Percentiles rank a stretch among this genome's conserved stretches.
Conservation (phyloP, 1,140 invertebrate species). For the Spodoptera frugiperda region DNA sequence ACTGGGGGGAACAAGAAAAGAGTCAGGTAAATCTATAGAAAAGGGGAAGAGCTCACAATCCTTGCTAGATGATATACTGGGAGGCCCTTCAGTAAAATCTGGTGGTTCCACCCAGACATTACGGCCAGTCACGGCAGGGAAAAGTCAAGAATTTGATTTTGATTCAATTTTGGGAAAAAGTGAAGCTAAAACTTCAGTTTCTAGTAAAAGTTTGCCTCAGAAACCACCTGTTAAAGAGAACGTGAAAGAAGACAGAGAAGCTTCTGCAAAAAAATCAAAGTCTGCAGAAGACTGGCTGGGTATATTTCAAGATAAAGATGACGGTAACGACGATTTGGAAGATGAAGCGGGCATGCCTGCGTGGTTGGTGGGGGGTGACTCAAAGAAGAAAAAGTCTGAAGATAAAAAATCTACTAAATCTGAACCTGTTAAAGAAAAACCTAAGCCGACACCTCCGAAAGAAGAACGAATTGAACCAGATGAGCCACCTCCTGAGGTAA, state of each 20-base stretch:
- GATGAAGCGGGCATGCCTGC: slow-evolving; percentile 71
- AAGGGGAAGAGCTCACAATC: slow-evolving; percentile 78
- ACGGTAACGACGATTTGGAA: slow-evolving; percentile 58
- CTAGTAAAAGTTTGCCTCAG: slow-evolving; percentile 56
- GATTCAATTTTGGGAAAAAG: slow-evolving; percentile 72
- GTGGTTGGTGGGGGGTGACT: slow-evolving; percentile 71
- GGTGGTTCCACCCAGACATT: slow-evolving; percentile 47
- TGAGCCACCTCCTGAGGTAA: slow-evolving; percentile 45
- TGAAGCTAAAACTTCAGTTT: slow-evolving; percentile 60
- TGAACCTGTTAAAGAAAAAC: slow-evolving; percentile 50
- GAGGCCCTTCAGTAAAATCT: slow-evolving; percentile 63
- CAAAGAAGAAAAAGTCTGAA: slow-evolving; percentile 67
- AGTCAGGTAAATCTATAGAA: slow-evolving; percentile 63
- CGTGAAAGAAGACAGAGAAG: slow-evolving; percentile 56
- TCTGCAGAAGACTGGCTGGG: slow-evolving; percentile 81
- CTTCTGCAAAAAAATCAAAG: slow-evolving; percentile 64
- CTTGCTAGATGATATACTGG: slow-evolving; percentile 78
- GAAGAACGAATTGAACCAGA: slow-evolving; percentile 46
- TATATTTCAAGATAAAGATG: slow-evolving; percentile 73
- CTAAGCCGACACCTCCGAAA: slow-evolving; percentile 18
- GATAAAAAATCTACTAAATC: slow-evolving; percentile 54
- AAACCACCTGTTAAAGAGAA: slow-evolving; percentile 53
- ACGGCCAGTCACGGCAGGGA: slow-evolving; percentile 58
- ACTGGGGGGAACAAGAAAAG: slow-evolving; percentile 65
- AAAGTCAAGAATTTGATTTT: slow-evolving; percentile 75